Percentiles rank a stretch among this genome's conserved stretches.
These are phyloP conservation scores for Sinopyrophorus schimmeli DNA, from an alignment of 2,888 invertebrate species.

Conservation along the genomic window DNA sequence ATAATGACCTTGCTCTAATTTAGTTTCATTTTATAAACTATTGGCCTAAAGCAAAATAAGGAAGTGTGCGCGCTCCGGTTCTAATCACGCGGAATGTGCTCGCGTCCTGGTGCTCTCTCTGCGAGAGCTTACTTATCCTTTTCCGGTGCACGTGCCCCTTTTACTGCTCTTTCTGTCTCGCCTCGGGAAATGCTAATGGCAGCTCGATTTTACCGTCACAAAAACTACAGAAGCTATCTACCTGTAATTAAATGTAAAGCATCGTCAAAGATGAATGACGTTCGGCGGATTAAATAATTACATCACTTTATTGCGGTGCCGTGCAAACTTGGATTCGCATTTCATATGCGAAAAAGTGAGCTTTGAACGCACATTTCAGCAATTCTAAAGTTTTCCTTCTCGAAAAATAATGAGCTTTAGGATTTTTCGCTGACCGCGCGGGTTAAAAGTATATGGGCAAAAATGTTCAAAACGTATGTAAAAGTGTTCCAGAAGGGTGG, in stretches of 20 bases:
- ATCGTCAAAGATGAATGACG: conserved; percentile 25
- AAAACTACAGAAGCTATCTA: conserved; percentile 35
- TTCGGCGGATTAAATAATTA: conserved; percentile 16
- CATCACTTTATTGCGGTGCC: conserved; percentile 3
- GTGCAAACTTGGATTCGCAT: too few relatives aligned
- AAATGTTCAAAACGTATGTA: too few relatives aligned
- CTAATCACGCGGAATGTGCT: conserved; percentile 43
- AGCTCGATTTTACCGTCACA: conserved; percentile 31
- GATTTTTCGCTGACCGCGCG: too few relatives aligned
- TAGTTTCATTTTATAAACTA: conserved; percentile 43
- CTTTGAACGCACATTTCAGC: too few relatives aligned
- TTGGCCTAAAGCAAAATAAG: conserved; percentile 40
- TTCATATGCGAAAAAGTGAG: too few relatives aligned
- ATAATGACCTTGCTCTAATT: conserved; percentile 52
- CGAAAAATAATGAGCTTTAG: too few relatives aligned
- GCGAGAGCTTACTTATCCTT: conserved; percentile 39
- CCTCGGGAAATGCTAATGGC: conserved; percentile 39
- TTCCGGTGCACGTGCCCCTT: conserved; percentile 41
- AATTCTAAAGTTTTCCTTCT: too few relatives aligned
- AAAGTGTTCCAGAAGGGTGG: too few relatives aligned
- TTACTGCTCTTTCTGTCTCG: conserved; percentile 32
- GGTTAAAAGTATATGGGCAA: too few relatives aligned
- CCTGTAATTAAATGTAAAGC: conserved; percentile 35
- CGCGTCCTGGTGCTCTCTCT: conserved; percentile 35
- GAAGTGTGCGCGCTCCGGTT: conserved; percentile 47